Percentiles rank a stretch among this genome's conserved stretches.
These are phyloP conservation scores for Eupithecia dodoneata DNA, from an alignment of 2,888 invertebrate species.

Conservation along the genomic window DNA sequence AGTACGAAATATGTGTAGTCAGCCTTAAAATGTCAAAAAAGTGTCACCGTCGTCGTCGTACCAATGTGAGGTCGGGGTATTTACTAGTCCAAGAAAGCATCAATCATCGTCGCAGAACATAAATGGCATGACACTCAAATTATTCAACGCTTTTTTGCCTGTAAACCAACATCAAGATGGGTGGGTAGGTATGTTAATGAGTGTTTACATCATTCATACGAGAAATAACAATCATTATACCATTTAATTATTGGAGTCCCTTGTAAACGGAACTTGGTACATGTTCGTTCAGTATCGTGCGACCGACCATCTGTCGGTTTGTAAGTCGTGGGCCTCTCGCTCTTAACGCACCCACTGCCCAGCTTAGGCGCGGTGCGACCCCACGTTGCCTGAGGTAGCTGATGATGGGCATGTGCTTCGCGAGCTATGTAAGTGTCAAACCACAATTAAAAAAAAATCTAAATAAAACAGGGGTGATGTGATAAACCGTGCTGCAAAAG, in stretches of 20 bases:
- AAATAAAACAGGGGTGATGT: neutral
- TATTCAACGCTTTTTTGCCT: conserved; percentile 37
- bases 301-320: neutral
- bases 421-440: neutral
- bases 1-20: neutral
- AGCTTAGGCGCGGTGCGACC: neutral
- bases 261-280: neutral
- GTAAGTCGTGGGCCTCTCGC: neutral
- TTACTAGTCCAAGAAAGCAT: neutral
- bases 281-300: neutral
- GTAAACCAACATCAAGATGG: conserved; percentile 38
- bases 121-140: conserved; percentile 36
- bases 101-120: conserved; percentile 21
- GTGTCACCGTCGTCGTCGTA: neutral
- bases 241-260: neutral
- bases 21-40: neutral
- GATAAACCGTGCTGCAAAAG: neutral
- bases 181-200: conserved; percentile 36
- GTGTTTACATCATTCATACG: conserved; percentile 35
- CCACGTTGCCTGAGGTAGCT: neutral
- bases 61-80: neutral
- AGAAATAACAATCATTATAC: conserved; percentile 33
- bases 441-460: neutral
- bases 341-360: neutral
- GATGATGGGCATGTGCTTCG: neutral